Base-by-base conservation (phyloP, 2,113 vertebrate genomes). In the Ammodytes dubius region DNA sequence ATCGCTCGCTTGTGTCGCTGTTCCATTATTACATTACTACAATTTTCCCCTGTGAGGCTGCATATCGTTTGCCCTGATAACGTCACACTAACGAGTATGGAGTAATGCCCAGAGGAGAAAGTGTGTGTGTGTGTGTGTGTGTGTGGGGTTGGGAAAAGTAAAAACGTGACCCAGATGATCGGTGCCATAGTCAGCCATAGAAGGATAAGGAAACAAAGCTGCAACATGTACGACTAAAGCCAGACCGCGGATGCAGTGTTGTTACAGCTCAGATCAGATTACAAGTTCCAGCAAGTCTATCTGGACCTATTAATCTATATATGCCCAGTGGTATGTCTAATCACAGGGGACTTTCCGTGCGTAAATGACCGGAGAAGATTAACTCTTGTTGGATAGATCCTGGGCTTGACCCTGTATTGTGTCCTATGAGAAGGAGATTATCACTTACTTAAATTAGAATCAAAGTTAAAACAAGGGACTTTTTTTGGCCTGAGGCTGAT, bases 381-480 rank as follows among this genome's bases (percentile, higher is more conserved):
- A 95, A 88, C 81, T 74, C 77, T 90, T 94, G 94, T 85, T 93
- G 89, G 85, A 81, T 90, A 92, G 27, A 88, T 94, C 92, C 87
- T 86, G 89, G 1, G 66, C 75, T 56, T 83, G 86, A 88, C 95
- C 87, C 88, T 91, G 90, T 86, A 93, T 92, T 64, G 92, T 50
- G 53, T 89, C 85, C 89, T 93, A 95, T 94, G 93, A 92, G 93
- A 95, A 80, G 91, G 93, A 96, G 97, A 96, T 97, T 97, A 95
- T 89, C 90, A 50, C 87, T 83, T 70, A 77, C 92, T 87, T 90
- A 95, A 92, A 91, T 65, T 70, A 46, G 91, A 95, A 95, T 96
- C 95, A 94, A 27, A 95, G 95, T 88, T 81, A 82, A 84, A 87
- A 83, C 70, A 92, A 83, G 92, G 94, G 89, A 85, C 27, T 27